These are phyloP conservation scores for Tipula unca DNA, from an alignment of 2,888 invertebrate species.

Conservation along the genomic window DNA sequence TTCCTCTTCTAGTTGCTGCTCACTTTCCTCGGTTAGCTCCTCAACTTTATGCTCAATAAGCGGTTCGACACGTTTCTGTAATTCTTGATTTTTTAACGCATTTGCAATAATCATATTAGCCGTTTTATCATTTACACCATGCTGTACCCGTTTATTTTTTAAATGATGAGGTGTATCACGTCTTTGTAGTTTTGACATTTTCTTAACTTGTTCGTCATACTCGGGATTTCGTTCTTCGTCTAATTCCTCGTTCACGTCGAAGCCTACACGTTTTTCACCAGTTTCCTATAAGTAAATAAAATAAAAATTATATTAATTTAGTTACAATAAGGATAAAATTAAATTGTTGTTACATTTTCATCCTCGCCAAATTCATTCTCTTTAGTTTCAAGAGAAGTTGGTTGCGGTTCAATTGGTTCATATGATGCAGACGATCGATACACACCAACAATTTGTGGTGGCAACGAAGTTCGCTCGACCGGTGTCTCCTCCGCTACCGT, in stretches of 20 bases:
- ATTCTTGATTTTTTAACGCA: slow-evolving; percentile 35
- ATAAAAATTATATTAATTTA: slow-evolving; percentile 20
- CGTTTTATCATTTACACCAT: slow-evolving; percentile 55
- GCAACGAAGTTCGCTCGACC: slow-evolving; percentile 27
- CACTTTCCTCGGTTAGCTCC: slow-evolving; percentile 26
- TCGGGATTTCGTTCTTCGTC: slow-evolving; percentile 28
- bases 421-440: slow-evolving; percentile 19
- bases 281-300: slow-evolving; percentile 36
- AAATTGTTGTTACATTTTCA: slow-evolving; percentile 46
- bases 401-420: slow-evolving; percentile 16
- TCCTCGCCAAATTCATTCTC: slow-evolving; percentile 60
- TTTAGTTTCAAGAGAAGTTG: slow-evolving; percentile 24
- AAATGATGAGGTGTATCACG: slow-evolving; percentile 98
- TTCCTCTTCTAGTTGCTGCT: not conserved
- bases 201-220: slow-evolving; percentile 39
- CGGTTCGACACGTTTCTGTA: slow-evolving; percentile 26
- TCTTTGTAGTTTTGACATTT: slow-evolving; percentile 41
- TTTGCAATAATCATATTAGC: slow-evolving; percentile 53
- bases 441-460: slow-evolving; percentile 24
- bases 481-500: slow-evolving; percentile 33
- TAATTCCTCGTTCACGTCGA: slow-evolving; percentile 42
- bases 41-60: slow-evolving; percentile 29
- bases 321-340: slow-evolving; percentile 22
- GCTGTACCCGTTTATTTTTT: slow-evolving; percentile 90
- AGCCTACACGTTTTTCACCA: slow-evolving; percentile 55